These are phyloP conservation scores for Stenolophus ochropezus DNA, from an alignment of 2,888 invertebrate species.

Conservation along the genomic window DNA sequence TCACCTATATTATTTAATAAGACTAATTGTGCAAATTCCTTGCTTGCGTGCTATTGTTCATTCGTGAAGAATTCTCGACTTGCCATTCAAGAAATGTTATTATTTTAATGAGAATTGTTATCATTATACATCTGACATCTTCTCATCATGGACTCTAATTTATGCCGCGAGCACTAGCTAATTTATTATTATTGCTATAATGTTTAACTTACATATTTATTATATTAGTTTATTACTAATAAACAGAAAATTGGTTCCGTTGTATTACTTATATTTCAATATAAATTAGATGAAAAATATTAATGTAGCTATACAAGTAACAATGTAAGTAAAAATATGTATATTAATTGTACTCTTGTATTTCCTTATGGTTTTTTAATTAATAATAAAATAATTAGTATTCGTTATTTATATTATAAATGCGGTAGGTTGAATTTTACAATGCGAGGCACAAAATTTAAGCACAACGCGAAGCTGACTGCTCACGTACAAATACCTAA, in stretches of 20 bases:
- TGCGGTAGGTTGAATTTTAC: no score
- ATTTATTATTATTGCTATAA: conserved; percentile 18
- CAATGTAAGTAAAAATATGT: no score
- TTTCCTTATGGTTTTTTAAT: no score
- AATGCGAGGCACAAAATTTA: no score
- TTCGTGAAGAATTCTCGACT: conserved; percentile 42
- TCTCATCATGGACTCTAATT: conserved; percentile 28
- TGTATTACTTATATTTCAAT: background rate
- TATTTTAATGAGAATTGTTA: conserved; percentile 47
- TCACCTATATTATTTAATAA: conserved; percentile 14
- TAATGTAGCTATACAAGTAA: no score
- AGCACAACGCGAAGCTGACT: no score
- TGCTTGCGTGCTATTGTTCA: conserved; percentile 40
- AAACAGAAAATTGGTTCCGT: background rate
- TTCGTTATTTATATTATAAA: no score
- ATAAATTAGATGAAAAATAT: background rate
- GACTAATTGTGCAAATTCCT: conserved; percentile 40
- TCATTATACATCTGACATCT: conserved; percentile 45
- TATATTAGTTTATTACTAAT: background rate
- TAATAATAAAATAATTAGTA: no score
- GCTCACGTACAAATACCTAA: no score
- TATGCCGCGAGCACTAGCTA: background rate
- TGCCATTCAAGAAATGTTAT: conserved; percentile 45
- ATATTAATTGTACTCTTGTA: no score
- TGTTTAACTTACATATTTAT: conserved; percentile 7